phyloP scores from a whole-genome alignment of 2,888 invertebrate species.

The Drosophila nigricruria region DNA sequence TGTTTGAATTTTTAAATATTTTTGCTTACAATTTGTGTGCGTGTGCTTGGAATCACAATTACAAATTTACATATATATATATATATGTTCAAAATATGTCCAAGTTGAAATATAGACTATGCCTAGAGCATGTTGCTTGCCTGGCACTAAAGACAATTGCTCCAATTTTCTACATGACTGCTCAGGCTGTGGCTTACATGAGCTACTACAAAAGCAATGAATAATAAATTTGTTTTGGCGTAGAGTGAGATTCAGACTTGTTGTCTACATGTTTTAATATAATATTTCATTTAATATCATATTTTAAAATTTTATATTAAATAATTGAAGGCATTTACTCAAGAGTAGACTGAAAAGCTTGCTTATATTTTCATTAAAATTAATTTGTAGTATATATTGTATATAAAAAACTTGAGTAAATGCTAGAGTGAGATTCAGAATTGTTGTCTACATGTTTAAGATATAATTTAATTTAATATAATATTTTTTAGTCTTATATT shows the following conservation, averaged over 20 bases:
- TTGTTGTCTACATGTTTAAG: too few species aligned
- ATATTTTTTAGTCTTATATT: neutral
- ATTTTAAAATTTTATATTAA: neutral
- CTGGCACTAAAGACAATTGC: neutral
- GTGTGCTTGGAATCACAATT: constrained; percentile 11
- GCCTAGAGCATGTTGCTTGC: neutral
- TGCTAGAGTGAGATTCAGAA: too few species aligned
- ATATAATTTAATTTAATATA: too few species aligned
- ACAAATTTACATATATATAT: neutral
- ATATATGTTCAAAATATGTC: neutral
- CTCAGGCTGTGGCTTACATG: neutral
- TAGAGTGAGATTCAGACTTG: neutral
- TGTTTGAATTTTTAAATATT: constrained; percentile 49
- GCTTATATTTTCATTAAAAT: neutral
- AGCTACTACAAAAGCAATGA: constrained; percentile 2
- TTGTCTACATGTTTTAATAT: neutral
- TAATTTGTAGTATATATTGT: too few species aligned
- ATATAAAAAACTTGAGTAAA: too few species aligned
- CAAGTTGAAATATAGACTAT: constrained; percentile 3
- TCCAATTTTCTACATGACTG: constrained; percentile 24
- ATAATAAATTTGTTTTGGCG: constrained; percentile 4
- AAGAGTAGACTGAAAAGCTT: neutral
- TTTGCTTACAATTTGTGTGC: constrained; percentile 7
- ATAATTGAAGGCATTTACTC: neutral
- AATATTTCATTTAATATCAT: neutral